Conservation (phyloP, 2,888 invertebrate genomes). For the Cetonia aurata region DNA sequence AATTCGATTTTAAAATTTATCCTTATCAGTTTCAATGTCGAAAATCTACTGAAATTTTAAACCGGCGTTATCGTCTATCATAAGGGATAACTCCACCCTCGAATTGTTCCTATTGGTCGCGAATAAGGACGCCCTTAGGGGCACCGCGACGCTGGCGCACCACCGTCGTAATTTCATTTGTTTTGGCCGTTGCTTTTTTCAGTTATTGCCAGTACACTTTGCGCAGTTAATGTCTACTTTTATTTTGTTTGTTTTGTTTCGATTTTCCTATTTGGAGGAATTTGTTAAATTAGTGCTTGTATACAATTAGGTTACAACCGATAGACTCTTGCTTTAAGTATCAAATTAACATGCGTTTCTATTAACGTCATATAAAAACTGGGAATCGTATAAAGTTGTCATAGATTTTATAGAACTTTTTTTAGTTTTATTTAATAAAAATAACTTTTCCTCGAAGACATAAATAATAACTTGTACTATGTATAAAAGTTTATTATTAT, state of each 20-base stretch:
- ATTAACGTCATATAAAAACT: too few relatives aligned
- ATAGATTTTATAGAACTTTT: too few relatives aligned
- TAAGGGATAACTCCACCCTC: slow-evolving; percentile 63
- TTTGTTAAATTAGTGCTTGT: too few relatives aligned
- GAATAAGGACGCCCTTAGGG: slow-evolving; percentile 59
- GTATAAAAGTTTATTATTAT: too few relatives aligned
- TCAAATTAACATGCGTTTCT: too few relatives aligned
- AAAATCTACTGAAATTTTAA: slow-evolving; percentile 54
- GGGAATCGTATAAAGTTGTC: too few relatives aligned
- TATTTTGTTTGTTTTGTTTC: slow-evolving; percentile 21
- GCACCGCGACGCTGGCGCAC: slow-evolving; percentile 64
- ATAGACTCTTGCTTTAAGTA: too few relatives aligned
- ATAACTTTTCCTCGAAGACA: too few relatives aligned
- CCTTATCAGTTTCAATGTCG: slow-evolving; percentile 43
- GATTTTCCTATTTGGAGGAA: background rate
- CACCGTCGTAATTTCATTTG: slow-evolving; percentile 47
- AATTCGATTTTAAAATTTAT: slow-evolving; percentile 23
- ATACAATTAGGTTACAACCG: too few relatives aligned
- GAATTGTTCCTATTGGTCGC: slow-evolving; percentile 61
- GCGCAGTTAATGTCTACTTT: slow-evolving; percentile 26
- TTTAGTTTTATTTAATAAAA: too few relatives aligned
- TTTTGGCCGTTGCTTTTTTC: slow-evolving; percentile 38
- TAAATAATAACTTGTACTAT: too few relatives aligned
- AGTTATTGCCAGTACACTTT: slow-evolving; percentile 20
- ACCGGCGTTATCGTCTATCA: slow-evolving; percentile 52